A percentile compares a stretch with the other conserved stretches of the same genome.
Conservation (phyloP, 2,888 invertebrate genomes). For the Cotesia congregata region DNA sequence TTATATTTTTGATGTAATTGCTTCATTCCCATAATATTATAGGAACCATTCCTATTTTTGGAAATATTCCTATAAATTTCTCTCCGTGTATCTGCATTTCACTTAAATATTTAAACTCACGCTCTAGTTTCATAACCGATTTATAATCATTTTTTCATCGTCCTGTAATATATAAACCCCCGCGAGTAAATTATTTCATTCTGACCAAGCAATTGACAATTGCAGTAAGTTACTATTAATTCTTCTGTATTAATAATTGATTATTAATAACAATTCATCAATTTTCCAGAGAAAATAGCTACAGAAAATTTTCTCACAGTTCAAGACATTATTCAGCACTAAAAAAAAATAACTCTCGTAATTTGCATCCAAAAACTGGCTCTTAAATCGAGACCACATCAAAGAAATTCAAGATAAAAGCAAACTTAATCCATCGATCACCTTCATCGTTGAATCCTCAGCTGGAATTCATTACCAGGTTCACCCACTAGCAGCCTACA, state of each 20-base stretch:
- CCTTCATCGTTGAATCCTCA: constrained; percentile 31
- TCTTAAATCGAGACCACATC: no score
- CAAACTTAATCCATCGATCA: constrained; percentile 35
- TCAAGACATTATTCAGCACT: no score
- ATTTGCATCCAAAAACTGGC: no score
- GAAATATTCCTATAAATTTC: no score
- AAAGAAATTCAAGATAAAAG: constrained; percentile 19
- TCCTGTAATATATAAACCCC: neutral
- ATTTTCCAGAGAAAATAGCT: no score
- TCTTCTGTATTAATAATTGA: neutral
- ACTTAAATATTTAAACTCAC: neutral
- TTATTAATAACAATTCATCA: neutral
- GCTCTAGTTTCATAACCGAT: neutral
- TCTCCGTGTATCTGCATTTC: neutral
- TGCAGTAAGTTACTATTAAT: neutral
- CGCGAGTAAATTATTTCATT: neutral
- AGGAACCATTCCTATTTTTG: no score
- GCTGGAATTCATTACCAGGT: constrained; percentile 32
- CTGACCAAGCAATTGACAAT: neutral
- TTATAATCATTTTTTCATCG: neutral
- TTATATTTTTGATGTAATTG: no score
- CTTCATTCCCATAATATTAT: no score
- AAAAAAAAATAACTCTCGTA: no score
- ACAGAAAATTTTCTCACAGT: no score
- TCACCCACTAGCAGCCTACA: constrained; percentile 25